phyloP scores from a whole-genome alignment of 1,140 invertebrate species.

The Aphis gossypii region DNA sequence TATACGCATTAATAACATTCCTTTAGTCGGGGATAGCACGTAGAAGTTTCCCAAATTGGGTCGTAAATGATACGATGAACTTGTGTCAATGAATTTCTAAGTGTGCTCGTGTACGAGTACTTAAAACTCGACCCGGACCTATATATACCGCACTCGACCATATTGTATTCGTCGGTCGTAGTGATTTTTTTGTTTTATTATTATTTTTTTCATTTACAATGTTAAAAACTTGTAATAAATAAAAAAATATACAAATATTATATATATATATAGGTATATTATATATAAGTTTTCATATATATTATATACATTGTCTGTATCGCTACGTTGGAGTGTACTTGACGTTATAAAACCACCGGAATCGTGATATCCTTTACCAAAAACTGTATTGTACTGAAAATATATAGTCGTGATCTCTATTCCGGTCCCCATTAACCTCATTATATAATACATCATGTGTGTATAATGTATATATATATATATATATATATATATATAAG shows the following conservation, averaged over 20 bases:
- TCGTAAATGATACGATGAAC: conserved; percentile 24
- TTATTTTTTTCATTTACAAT: conserved; percentile 17
- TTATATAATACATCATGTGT: not conserved
- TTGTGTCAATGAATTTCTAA: not conserved
- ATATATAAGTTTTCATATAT: not conserved
- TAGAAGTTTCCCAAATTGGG: not conserved
- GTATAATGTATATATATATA: not conserved
- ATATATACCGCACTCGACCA: not conserved
- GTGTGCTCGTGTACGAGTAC: conserved; percentile 31
- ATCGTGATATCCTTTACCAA: conserved; percentile 42
- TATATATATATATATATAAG: not conserved
- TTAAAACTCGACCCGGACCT: conserved; percentile 24
- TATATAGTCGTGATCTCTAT: conserved; percentile 3
- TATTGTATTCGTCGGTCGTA: not conserved
- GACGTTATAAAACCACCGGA: conserved; percentile 20
- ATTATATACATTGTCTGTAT: not conserved
- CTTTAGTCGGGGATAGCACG: not conserved
- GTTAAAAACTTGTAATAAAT: conserved; percentile 8
- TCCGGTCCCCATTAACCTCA: conserved; percentile 2
- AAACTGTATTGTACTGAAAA: conserved; percentile 11
- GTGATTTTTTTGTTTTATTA: not conserved
- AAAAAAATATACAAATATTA: not conserved
- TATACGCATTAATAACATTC: not conserved
- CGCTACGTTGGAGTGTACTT: not conserved
- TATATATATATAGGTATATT: too few species aligned